These are phyloP conservation scores for Gortyna flavago DNA, from an alignment of 2,888 invertebrate species.

Conservation along the genomic window DNA sequence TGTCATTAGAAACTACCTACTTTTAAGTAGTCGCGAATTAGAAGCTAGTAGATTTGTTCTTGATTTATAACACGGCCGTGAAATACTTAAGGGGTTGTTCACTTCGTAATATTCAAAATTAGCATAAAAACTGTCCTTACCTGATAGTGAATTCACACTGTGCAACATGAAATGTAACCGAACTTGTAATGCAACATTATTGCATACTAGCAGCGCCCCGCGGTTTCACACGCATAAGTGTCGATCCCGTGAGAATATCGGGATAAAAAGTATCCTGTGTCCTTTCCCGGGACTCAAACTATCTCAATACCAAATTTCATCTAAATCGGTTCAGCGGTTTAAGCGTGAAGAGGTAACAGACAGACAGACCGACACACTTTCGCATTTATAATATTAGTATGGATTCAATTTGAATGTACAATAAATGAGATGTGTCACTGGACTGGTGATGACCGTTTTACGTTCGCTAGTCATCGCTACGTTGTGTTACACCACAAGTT, in stretches of 20 bases:
- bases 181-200: conserved; percentile 15
- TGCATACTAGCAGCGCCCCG: no score
- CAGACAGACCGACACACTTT: no score
- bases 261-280: no score
- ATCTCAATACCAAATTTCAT: no score
- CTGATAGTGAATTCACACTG: conserved; percentile 13
- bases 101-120: conserved; percentile 35
- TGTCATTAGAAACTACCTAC: conserved; percentile 66
- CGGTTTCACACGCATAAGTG: no score
- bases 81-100: conserved; percentile 62
- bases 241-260: no score
- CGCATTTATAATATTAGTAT: no score
- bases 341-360: no score
- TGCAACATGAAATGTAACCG: conserved; percentile 38
- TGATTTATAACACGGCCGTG: conserved; percentile 57
- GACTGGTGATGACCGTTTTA: neutral
- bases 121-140: conserved; percentile 38
- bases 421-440: neutral
- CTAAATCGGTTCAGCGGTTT: no score
- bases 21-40: conserved; percentile 58
- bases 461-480: neutral
- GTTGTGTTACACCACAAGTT: conserved; percentile 12
- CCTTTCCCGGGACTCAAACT: no score
- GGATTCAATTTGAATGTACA: neutral
- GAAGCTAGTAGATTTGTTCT: conserved; percentile 50